Evolutionary conservation across 1,140 invertebrate species (phyloP).

Genomic region (Rhynchophorus ferrugineus): DNA sequence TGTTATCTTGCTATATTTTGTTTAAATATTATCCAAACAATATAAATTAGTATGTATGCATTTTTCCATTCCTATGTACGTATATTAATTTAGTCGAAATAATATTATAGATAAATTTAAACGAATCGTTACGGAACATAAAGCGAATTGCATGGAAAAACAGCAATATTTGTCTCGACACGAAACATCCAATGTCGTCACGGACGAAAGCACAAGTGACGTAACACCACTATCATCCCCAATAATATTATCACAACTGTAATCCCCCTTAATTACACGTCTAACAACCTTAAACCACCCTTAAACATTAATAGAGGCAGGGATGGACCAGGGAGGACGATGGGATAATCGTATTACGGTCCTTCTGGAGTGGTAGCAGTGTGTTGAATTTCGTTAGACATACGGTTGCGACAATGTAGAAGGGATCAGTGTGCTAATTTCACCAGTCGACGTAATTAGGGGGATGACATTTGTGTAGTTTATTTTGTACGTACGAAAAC

Average conservation of each 20-base stretch:
- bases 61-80: too few relatives aligned
- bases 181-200: constrained; percentile 4
- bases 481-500: too few relatives aligned
- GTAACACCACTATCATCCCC: constrained; percentile 24
- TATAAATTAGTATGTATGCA: too few relatives aligned
- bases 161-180: too few relatives aligned
- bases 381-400: constrained; percentile 16
- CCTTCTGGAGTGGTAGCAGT: constrained; percentile 14
- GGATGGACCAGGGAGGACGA: constrained; percentile 1
- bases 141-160: too few relatives aligned
- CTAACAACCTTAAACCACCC: constrained; percentile 27
- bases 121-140: too few relatives aligned
- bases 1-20: too few relatives aligned
- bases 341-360: constrained; percentile 20
- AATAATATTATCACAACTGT: constrained; percentile 25
- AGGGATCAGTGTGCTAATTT: background rate
- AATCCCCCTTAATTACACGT: constrained; percentile 25
- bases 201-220: constrained; percentile 15
- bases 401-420: constrained; percentile 1
- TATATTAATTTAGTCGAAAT: too few relatives aligned
- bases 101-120: too few relatives aligned
- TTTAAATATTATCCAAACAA: too few relatives aligned
- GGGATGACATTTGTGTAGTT: background rate
- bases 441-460: background rate
- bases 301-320: constrained; percentile 22